Evolutionary conservation across 2,888 invertebrate species (phyloP), one percentile per base, ranked within the genome.

Genomic region (Drosophila rellima): DNA sequence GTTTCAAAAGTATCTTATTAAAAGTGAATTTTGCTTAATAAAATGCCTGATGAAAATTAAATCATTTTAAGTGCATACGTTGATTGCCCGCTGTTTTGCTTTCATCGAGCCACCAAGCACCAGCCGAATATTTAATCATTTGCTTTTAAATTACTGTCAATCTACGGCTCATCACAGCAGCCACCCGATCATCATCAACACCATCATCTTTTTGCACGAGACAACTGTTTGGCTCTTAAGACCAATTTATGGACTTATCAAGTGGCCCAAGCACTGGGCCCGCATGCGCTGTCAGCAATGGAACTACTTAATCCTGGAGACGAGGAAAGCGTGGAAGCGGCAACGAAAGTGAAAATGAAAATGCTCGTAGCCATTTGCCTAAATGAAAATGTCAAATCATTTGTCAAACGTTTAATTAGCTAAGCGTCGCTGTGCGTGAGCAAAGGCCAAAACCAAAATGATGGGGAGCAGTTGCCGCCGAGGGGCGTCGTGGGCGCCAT

Each of bases 311-410:
- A 77, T 82, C 80, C 78, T 78, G 78, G 8, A 42, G 60, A 40
- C 15, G 59, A 31, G 33, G 45, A 67, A 59, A 47, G 42, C 55
- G 47, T 48, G 31, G 55, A 62, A 55, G 31, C 15, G 66, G 47
- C 29, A 75, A 66, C 57, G 73, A 47, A 44, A 63, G 70, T 64
- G 64, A 75, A 75, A 63, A 70, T 64, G 62, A 75, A 74, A 72
- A 69, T 52, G 73, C 57, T 52, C 51, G 29, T 65, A 59, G 48
- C 74, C 76, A 77, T 80, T 83, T 74, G 65, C 59, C 71, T 29
- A 78, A 84, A 84, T 84, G 80, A 65, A 81, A 80, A 75, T 81
- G 83, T 85, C 83, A 83, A 81, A 80, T 77, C 86, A 86, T 84
- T 84, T 84, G 86, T 84, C 84, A 84, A 86, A 68, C 62, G 51